A percentile compares a stretch with the other conserved stretches of the same genome.
Conservation (phyloP, 2,113 vertebrate genomes). For the Heterochromis multidens region DNA sequence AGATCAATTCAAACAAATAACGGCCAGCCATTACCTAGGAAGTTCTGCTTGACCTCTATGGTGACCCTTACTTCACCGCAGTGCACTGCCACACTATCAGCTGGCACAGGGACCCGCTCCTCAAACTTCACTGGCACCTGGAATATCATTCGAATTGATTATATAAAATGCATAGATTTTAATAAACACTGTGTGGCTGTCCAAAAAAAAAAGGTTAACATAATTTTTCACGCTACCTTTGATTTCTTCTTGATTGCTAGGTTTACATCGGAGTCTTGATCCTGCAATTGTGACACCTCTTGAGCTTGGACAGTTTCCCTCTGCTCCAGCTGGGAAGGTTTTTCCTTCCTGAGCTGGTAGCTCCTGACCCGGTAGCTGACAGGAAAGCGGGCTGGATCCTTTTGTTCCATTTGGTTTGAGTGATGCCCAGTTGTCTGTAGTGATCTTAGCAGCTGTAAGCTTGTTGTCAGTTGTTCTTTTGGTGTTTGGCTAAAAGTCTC, state of each 20-base stretch:
- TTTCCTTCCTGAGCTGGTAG: constrained; percentile 22
- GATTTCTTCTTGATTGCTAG: neutral
- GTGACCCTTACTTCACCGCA: constrained; percentile 51
- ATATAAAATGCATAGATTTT: neutral
- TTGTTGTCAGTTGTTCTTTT: neutral
- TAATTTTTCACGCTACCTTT: neutral
- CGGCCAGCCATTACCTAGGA: constrained; percentile 49
- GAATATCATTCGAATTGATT: neutral
- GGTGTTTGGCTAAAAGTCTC: neutral
- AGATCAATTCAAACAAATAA: neutral
- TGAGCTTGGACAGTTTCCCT: neutral
- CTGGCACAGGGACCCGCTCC: neutral
- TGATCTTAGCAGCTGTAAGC: neutral
- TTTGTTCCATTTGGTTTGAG: neutral
- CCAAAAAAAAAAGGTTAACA: neutral
- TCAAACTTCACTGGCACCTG: constrained; percentile 35
- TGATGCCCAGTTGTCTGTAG: neutral
- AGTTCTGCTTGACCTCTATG: constrained; percentile 58
- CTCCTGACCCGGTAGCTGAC: constrained; percentile 17
- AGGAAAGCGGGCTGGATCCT: neutral
- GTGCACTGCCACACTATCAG: constrained; percentile 28
- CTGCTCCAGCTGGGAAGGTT: neutral
- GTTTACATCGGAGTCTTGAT: constrained; percentile 15
- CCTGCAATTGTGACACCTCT: neutral
- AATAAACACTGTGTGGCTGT: neutral